phyloP scores from a whole-genome alignment of 1,140 invertebrate species.

The Drosophila orosa region DNA sequence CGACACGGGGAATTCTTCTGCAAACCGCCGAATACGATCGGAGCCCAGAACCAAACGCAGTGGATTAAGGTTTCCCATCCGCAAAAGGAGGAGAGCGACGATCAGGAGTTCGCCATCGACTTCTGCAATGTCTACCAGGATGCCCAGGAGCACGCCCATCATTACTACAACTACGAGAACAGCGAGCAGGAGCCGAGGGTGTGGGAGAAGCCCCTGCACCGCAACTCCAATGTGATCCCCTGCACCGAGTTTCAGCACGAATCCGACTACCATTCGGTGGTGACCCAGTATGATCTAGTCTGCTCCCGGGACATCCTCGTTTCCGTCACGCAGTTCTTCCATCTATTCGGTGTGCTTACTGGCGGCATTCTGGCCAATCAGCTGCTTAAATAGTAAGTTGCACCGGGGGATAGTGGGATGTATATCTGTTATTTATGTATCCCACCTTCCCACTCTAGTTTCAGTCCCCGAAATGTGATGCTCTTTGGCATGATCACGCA shows the following conservation, averaged over 20 bases:
- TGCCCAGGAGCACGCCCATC: constrained; percentile 78
- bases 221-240: constrained; percentile 74
- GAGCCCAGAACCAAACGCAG: constrained; percentile 69
- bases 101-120: constrained; percentile 81
- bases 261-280: constrained; percentile 75
- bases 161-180: constrained; percentile 75
- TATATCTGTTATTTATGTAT: background rate
- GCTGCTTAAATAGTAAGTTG: constrained; percentile 83
- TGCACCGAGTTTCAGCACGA: constrained; percentile 80
- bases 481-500: constrained; percentile 84
- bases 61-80: constrained; percentile 84
- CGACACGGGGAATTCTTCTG: constrained; percentile 83
- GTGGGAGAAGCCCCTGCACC: constrained; percentile 69
- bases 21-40: constrained; percentile 70
- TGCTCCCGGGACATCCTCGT: constrained; percentile 84
- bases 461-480: constrained; percentile 84
- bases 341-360: constrained; percentile 84
- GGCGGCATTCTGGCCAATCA: constrained; percentile 84
- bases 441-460: constrained; percentile 37
- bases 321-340: constrained; percentile 84
- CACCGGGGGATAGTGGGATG: background rate
- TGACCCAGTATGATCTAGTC: constrained; percentile 84
- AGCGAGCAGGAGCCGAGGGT: constrained; percentile 67
- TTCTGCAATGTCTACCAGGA: constrained; percentile 83
- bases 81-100: constrained; percentile 74